These are phyloP conservation scores for Desmophyllum pertusum DNA, from an alignment of 92 coral and sea anemone genomes.

Conservation along the genomic window DNA sequence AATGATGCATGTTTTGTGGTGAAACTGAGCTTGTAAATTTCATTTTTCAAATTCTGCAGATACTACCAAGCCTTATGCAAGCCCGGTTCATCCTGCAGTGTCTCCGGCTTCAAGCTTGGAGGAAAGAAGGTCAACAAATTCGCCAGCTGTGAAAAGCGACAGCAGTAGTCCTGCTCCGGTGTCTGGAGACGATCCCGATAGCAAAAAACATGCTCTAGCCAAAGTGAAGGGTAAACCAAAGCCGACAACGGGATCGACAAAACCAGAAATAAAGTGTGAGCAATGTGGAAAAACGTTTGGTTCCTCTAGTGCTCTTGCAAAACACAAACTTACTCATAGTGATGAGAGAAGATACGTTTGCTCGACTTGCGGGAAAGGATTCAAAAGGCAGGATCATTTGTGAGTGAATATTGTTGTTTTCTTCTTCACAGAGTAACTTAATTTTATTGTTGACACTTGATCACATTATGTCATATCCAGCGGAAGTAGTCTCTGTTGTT, in stretches of 20 bases:
- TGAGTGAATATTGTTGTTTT: constrained; percentile 56
- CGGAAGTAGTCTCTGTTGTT: neutral
- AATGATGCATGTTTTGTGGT: constrained; percentile 29
- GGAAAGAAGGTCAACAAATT: constrained; percentile 58
- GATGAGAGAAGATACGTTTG: constrained; percentile 97
- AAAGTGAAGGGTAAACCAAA: constrained; percentile 72
- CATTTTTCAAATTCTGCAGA: constrained; percentile 42
- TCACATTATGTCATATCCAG: neutral
- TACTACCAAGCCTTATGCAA: constrained; percentile 45
- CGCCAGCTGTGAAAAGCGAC: constrained; percentile 75
- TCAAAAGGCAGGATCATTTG: constrained; percentile 98
- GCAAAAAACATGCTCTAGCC: constrained; percentile 54
- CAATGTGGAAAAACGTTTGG: constrained; percentile 95
- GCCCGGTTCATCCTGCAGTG: constrained; percentile 39
- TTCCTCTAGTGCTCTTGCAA: constrained; percentile 97
- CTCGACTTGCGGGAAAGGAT: constrained; percentile 92
- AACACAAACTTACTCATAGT: constrained; percentile 97
- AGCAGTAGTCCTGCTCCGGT: constrained; percentile 74
- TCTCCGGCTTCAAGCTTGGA: constrained; percentile 71
- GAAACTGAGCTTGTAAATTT: constrained; percentile 31
- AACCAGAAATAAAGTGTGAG: constrained; percentile 87
- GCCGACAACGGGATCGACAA: constrained; percentile 61
- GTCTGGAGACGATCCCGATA: constrained; percentile 56
- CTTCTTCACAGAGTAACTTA: neutral
- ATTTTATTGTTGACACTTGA: neutral